Conservation (phyloP, 2,888 invertebrate genomes). For the Zygothrica quintamaculata region DNA sequence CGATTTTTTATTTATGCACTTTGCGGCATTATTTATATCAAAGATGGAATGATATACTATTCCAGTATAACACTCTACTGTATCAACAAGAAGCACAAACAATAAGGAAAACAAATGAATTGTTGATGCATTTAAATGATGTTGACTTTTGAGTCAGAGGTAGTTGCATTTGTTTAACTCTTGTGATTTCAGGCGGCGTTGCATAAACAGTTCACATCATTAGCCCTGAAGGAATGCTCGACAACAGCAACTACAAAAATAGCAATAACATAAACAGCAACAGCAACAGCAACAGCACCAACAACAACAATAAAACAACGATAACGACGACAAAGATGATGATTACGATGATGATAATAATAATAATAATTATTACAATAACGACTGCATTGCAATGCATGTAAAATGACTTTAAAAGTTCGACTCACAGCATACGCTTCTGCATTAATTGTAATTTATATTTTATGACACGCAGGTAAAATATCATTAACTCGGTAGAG, state of each 20-base stretch:
- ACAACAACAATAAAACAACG: constrained; percentile 11
- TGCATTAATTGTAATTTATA: constrained; percentile 60
- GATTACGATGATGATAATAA: constrained; percentile 13
- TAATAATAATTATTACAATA: constrained; percentile 22
- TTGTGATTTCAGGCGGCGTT: constrained; percentile 66
- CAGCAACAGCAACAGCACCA: constrained; percentile 21
- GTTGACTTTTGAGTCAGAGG: constrained; percentile 50
- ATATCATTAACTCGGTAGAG: constrained; percentile 23
- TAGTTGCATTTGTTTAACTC: constrained; percentile 35
- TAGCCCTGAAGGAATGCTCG: constrained; percentile 56
- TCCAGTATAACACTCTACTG: no score
- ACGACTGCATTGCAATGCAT: constrained; percentile 28
- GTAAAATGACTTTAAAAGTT: constrained; percentile 41
- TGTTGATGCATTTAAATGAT: constrained; percentile 51
- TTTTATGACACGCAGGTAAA: constrained; percentile 39
- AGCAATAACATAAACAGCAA: constrained; percentile 13
- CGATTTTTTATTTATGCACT: constrained; percentile 62
- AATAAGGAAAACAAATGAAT: constrained; percentile 17
- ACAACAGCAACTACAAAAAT: constrained; percentile 18
- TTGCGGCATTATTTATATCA: constrained; percentile 37
- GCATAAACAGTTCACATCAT: constrained; percentile 74
- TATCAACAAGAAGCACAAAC: neutral
- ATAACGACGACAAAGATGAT: constrained; percentile 9
- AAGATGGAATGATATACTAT: neutral
- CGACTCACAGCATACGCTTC: constrained; percentile 25